phyloP scores from a whole-genome alignment of 2,888 invertebrate genomes.

The Agrotis exclamationis region DNA sequence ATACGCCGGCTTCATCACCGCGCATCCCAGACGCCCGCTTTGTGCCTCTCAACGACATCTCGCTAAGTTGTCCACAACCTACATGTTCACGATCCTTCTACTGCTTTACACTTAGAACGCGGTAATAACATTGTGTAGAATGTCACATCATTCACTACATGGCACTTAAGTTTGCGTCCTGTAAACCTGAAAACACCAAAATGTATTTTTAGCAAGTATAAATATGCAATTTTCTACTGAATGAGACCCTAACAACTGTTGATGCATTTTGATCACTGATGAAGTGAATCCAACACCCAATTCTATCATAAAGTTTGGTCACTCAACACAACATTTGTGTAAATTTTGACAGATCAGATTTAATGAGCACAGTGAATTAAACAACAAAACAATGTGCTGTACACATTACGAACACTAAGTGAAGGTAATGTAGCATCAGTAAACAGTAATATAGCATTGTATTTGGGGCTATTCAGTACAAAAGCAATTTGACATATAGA shows the following conservation, averaged over 20 bases:
- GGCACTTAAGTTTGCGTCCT: slow-evolving; percentile 83
- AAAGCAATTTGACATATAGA: slow-evolving; percentile 73
- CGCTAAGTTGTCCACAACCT: slow-evolving; percentile 82
- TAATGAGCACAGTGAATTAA: slow-evolving; percentile 47
- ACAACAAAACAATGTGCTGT: slow-evolving; percentile 67
- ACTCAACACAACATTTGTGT: slow-evolving; percentile 26
- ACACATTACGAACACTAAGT: slow-evolving; percentile 31
- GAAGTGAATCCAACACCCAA: neutral
- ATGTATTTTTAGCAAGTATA: neutral
- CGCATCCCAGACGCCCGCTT: slow-evolving; percentile 87
- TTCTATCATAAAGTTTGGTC: slow-evolving; percentile 15
- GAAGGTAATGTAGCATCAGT: slow-evolving; percentile 19
- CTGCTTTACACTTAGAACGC: slow-evolving; percentile 88
- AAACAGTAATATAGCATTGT: slow-evolving; percentile 35
- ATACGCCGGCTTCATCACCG: slow-evolving; percentile 84
- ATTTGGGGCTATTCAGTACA: slow-evolving; percentile 58
- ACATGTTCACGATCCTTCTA: slow-evolving; percentile 88
- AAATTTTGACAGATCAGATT: slow-evolving; percentile 58
- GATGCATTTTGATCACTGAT: neutral
- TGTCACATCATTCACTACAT: slow-evolving; percentile 88
- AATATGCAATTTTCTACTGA: neutral
- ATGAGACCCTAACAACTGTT: neutral
- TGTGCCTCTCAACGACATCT: slow-evolving; percentile 89
- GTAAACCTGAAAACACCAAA: slow-evolving; percentile 79
- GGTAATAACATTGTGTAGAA: slow-evolving; percentile 89